Evolutionary conservation across 2,113 vertebrate genomes (phyloP).

Genomic region (Pandion haliaetus): DNA sequence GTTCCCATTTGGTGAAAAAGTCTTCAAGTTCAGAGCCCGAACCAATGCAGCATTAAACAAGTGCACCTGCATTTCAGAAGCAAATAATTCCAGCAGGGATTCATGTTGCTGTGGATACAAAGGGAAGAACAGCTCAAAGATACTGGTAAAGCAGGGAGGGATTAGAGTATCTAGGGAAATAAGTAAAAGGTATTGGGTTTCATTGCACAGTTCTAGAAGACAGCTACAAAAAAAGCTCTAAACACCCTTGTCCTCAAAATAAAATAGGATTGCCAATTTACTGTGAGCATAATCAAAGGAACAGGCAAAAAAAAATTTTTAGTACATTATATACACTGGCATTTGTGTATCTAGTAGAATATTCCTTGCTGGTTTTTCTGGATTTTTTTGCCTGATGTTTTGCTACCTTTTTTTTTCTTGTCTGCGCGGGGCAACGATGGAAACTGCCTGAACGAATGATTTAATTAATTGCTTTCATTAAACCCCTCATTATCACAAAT

Average conservation of each 20-base stretch:
- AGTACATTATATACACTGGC: neutral
- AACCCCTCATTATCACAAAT: conserved; percentile 42
- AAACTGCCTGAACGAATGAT: conserved; percentile 31
- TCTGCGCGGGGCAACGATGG: neutral
- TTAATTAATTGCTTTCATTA: conserved; percentile 65
- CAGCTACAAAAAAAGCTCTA: conserved; percentile 51
- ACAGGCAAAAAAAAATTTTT: conserved; percentile 4
- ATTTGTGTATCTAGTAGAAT: neutral
- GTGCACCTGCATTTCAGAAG: conserved; percentile 76
- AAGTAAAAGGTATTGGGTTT: conserved; percentile 80
- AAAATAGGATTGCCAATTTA: conserved; percentile 38
- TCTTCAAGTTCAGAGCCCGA: conserved; percentile 59
- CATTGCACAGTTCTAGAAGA: conserved; percentile 54
- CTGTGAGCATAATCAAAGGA: conserved; percentile 19
- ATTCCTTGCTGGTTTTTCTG: neutral
- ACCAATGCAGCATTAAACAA: conserved; percentile 66
- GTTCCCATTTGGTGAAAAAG: neutral
- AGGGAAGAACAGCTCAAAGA: conserved; percentile 77
- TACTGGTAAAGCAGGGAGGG: conserved; percentile 72
- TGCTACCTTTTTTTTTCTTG: neutral
- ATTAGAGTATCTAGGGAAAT: conserved; percentile 86
- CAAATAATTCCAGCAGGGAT: conserved; percentile 79
- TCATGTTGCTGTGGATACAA: conserved; percentile 84
- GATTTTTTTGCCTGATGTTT: neutral
- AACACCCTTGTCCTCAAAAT: conserved; percentile 50